These are phyloP conservation scores for Watsonalla cultraria DNA, from an alignment of 2,888 invertebrate genomes.

Conservation along the genomic window DNA sequence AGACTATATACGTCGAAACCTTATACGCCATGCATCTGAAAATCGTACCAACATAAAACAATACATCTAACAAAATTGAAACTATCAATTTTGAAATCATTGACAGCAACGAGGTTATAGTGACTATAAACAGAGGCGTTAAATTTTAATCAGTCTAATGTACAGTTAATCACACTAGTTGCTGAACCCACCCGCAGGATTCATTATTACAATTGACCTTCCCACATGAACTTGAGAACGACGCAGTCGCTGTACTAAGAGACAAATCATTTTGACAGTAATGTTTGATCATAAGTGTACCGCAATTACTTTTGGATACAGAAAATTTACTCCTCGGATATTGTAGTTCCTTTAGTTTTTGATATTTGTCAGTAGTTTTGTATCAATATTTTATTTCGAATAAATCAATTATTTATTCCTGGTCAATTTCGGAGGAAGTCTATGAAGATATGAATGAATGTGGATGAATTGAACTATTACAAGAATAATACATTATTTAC, in stretches of 20 bases:
- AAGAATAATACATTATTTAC: too few species aligned
- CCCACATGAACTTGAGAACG: slow-evolving; percentile 30
- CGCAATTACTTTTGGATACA: neutral
- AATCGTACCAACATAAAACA: too few species aligned
- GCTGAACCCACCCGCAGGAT: slow-evolving; percentile 9
- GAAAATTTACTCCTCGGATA: neutral
- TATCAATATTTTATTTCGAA: too few species aligned
- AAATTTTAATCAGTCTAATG: neutral
- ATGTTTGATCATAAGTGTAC: neutral
- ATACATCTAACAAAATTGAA: too few species aligned
- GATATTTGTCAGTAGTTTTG: too few species aligned
- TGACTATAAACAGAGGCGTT: neutral
- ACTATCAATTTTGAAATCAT: neutral
- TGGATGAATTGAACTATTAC: too few species aligned
- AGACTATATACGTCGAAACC: too few species aligned
- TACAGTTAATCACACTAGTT: slow-evolving; percentile 8
- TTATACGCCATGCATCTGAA: too few species aligned
- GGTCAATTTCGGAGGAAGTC: too few species aligned
- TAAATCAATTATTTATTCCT: too few species aligned
- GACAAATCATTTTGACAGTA: neutral
- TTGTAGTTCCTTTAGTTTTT: too few species aligned
- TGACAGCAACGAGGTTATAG: neutral
- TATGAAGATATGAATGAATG: too few species aligned
- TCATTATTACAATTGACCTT: slow-evolving; percentile 29
- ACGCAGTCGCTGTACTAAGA: neutral